Conservation (phyloP, 2,888 invertebrate species). For the Nomada fucata region DNA sequence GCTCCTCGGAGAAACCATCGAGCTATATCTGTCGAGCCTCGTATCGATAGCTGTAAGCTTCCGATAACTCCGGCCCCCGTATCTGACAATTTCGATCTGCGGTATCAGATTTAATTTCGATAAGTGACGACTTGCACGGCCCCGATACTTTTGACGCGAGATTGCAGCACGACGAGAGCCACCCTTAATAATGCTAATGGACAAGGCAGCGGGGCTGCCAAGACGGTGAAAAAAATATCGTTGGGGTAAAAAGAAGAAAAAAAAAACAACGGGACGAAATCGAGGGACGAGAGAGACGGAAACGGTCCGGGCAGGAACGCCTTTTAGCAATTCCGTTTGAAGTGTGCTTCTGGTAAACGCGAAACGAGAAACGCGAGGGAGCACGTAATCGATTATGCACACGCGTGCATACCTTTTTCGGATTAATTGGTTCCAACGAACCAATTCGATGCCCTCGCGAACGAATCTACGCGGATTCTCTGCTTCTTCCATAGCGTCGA, state of each 20-base stretch:
- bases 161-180: conserved; percentile 3
- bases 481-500: neutral
- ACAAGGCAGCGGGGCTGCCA: conserved; percentile 46
- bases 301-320: conserved; percentile 2
- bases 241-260: neutral
- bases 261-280: conserved; percentile 43
- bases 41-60: conserved; percentile 3
- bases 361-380: conserved; percentile 22
- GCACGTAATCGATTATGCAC: conserved; percentile 29
- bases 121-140: conserved; percentile 32
- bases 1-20: neutral
- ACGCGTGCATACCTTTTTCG: conserved; percentile 17
- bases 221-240: conserved; percentile 25
- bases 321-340: conserved; percentile 44
- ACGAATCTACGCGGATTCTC: conserved; percentile 1
- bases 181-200: conserved; percentile 69
- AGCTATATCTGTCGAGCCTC: neutral
- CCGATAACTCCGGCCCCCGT: conserved; percentile 8
- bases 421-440: conserved; percentile 25
- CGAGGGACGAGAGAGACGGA: conserved; percentile 1
- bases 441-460: neutral
- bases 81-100: conserved; percentile 21
- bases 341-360: conserved; percentile 17
- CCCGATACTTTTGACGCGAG: conserved; percentile 27
- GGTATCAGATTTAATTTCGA: conserved; percentile 59